A percentile compares a stretch with the other conserved stretches of the same genome.
phyloP scores from a whole-genome alignment of 2,888 invertebrate genomes.

The Gandaritis pyraliata region DNA sequence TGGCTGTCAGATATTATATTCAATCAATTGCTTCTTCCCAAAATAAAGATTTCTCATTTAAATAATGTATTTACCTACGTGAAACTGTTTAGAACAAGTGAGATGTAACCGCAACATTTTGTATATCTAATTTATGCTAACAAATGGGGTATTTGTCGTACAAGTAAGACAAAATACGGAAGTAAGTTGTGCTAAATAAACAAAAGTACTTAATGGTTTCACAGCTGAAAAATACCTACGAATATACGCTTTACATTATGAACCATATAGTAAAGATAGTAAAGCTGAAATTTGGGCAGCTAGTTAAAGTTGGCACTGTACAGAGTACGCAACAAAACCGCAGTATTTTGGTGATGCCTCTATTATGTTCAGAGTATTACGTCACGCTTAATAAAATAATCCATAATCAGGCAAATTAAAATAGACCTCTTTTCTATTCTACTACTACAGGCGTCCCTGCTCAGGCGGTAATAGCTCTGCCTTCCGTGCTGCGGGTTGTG shows the following conservation, averaged over 20 bases:
- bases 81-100: slow-evolving; percentile 9
- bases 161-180: slow-evolving; percentile 13
- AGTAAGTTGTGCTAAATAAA: slow-evolving; percentile 23
- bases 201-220: slow-evolving; percentile 9
- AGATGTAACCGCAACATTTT: slow-evolving; percentile 16
- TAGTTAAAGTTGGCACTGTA: slow-evolving; percentile 7
- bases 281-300: background rate
- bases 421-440: too few relatives aligned
- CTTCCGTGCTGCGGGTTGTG: too few relatives aligned
- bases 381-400: background rate
- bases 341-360: slow-evolving; percentile 14
- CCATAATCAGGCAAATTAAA: too few relatives aligned
- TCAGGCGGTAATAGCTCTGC: too few relatives aligned
- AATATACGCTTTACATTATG: background rate
- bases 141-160: slow-evolving; percentile 16
- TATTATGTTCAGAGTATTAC: background rate
- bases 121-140: slow-evolving; percentile 21
- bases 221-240: slow-evolving; percentile 17
- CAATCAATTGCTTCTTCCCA: too few relatives aligned
- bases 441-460: too few relatives aligned
- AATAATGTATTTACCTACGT: background rate
- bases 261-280: background rate
- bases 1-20: too few relatives aligned
- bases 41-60: background rate
- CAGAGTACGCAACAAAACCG: slow-evolving; percentile 6